These are phyloP conservation scores for Centropyge bicolor DNA, from an alignment of 2,797 vertebrate genomes.

Conservation along the genomic window DNA sequence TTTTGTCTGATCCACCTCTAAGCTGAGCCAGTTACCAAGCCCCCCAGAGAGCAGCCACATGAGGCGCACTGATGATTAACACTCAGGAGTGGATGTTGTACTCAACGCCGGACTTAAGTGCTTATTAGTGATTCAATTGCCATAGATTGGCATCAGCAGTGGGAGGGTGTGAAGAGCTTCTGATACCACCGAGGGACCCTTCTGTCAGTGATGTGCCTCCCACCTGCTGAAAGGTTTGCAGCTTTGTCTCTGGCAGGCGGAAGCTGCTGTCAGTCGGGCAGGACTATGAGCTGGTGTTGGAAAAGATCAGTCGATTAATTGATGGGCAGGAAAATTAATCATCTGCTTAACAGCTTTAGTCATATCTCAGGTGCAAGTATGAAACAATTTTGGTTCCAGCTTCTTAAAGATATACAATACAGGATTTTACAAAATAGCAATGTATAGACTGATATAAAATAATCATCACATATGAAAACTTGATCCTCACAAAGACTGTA, in stretches of 20 bases:
- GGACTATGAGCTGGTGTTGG: neutral
- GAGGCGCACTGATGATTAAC: constrained; percentile 52
- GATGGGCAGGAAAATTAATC: neutral
- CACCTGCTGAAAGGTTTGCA: constrained; percentile 37
- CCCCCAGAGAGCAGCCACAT: constrained; percentile 44
- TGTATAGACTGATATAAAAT: too few species aligned
- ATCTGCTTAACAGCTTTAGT: neutral
- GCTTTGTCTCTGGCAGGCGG: constrained; percentile 15
- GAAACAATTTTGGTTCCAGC: neutral
- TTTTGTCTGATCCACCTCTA: constrained; percentile 30
- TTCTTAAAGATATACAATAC: neutral
- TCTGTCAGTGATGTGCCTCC: constrained; percentile 47
- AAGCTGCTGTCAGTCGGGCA: neutral
- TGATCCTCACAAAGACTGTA: neutral
- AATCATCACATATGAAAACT: too few species aligned
- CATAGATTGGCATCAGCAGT: constrained; percentile 57
- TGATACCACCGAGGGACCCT: constrained; percentile 48
- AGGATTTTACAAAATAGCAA: too few species aligned
- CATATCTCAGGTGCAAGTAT: neutral
- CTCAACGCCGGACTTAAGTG: constrained; percentile 59
- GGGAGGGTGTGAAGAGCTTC: constrained; percentile 58
- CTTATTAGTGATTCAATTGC: constrained; percentile 67
- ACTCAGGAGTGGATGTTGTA: constrained; percentile 54
- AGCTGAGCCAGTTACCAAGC: constrained; percentile 54
- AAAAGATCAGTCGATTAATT: neutral